Evolutionary conservation across 2,113 vertebrate genomes (phyloP).

Genomic region (Platysternon megacephalum): DNA sequence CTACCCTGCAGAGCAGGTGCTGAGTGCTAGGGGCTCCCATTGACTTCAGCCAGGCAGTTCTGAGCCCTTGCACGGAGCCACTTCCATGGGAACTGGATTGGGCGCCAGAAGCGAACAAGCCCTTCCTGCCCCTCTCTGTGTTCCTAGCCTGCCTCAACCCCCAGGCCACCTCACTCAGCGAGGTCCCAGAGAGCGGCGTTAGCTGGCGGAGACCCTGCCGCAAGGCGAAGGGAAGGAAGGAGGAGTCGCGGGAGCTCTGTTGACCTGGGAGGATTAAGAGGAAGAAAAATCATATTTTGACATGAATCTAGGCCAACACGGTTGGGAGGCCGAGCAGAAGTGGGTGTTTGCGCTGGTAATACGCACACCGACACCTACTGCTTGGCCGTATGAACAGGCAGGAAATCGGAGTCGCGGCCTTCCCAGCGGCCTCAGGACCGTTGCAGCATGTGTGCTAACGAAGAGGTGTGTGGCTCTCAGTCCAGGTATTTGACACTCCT

Average conservation of each 20-base stretch:
- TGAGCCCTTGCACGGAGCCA: fast-evolving
- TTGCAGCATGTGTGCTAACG: too few species aligned
- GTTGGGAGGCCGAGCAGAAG: background rate
- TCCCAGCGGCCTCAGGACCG: fast-evolving
- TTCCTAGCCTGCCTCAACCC: background rate
- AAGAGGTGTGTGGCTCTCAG: too few species aligned
- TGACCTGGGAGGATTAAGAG: background rate
- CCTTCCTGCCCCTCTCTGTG: background rate
- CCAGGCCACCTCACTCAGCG: too few species aligned
- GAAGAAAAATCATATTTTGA: background rate
- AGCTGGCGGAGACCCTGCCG: fast-evolving
- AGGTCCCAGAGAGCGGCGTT: too few species aligned
- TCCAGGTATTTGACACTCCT: too few species aligned
- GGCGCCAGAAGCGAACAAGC: background rate
- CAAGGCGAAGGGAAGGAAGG: fast-evolving
- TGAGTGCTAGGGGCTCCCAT: background rate
- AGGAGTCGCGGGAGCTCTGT: fast-evolving
- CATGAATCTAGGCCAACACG: background rate
- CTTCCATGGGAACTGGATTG: fast-evolving
- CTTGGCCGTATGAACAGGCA: background rate
- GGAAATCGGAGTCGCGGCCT: fast-evolving
- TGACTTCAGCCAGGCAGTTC: background rate
- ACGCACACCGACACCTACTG: fast-evolving
- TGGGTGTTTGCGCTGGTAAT: fast-evolving
- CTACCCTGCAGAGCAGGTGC: background rate